These are phyloP conservation scores for Cryptomyrus ogoouensis DNA, from an alignment of 2,113 vertebrate genomes.

Conservation along the genomic window DNA sequence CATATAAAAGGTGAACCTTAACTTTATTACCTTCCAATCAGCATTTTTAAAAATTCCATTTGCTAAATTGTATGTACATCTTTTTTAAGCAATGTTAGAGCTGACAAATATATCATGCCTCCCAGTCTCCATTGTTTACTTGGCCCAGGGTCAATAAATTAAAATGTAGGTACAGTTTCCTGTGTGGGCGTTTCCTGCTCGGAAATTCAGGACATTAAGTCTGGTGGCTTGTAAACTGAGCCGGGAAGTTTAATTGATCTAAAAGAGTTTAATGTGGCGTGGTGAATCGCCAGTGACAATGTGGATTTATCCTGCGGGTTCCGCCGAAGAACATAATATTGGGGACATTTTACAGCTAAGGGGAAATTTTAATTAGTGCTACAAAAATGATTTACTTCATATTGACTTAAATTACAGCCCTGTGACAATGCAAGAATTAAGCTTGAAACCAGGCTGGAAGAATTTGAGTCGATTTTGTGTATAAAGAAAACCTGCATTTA, in stretches of 20 bases:
- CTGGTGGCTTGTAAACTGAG: slow-evolving; percentile 68
- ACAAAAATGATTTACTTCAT: slow-evolving; percentile 71
- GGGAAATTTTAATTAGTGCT: slow-evolving; percentile 59
- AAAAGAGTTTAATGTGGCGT: slow-evolving; percentile 69
- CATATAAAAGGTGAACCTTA: background rate
- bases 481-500: background rate
- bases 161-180: slow-evolving; percentile 36
- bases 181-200: slow-evolving; percentile 45
- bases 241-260: slow-evolving; percentile 73
- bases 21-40: background rate
- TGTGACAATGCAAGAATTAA: slow-evolving; percentile 38
- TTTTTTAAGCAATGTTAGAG: background rate
- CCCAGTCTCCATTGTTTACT: slow-evolving; percentile 40
- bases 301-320: slow-evolving; percentile 62
- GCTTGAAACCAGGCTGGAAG: slow-evolving; percentile 39
- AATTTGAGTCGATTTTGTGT: slow-evolving; percentile 15
- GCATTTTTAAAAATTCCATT: background rate
- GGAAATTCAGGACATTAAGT: slow-evolving; percentile 48
- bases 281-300: slow-evolving; percentile 68
- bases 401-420: slow-evolving; percentile 56
- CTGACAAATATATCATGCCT: slow-evolving; percentile 44
- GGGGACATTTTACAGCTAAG: slow-evolving; percentile 55
- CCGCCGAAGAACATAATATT: slow-evolving; percentile 66
- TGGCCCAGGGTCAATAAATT: slow-evolving; percentile 51
- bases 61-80: slow-evolving; percentile 9